Evolutionary conservation across 2,113 vertebrate species (phyloP).

Genomic region (Gobius niger): DNA sequence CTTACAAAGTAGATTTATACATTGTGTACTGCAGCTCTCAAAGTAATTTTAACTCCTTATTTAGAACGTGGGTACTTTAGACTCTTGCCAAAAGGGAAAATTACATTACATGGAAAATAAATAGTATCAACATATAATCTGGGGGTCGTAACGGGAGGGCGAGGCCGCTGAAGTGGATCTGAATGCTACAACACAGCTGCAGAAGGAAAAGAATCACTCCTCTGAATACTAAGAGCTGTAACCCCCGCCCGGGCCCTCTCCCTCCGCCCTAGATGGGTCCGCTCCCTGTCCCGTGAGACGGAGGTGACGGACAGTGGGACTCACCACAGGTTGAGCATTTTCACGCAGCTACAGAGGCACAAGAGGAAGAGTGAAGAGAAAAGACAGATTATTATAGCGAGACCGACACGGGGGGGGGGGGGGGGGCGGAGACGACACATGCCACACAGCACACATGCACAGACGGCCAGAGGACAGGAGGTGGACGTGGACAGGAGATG

Average conservation of each 20-base stretch:
- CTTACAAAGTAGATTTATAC: no score
- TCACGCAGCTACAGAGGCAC: constrained; percentile 98
- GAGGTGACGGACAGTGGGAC: constrained; percentile 94
- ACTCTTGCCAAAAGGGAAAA: no score
- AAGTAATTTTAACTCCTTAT: no score
- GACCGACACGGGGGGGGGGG: constrained; percentile 75
- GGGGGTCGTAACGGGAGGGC: no score
- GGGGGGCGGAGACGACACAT: constrained; percentile 71
- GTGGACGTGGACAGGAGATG: constrained; percentile 32
- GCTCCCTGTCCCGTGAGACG: constrained; percentile 84
- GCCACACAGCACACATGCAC: constrained; percentile 51
- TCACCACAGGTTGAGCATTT: constrained; percentile 99
- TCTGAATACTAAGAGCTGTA: neutral
- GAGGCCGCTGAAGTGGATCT: no score
- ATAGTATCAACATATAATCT: no score
- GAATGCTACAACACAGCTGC: no score
- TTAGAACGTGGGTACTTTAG: no score
- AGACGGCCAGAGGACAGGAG: constrained; percentile 34
- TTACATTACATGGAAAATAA: no score
- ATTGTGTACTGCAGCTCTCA: no score
- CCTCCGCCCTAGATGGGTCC: constrained; percentile 77
- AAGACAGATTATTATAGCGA: constrained; percentile 89
- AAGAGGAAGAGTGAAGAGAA: constrained; percentile 85
- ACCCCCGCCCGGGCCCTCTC: neutral
- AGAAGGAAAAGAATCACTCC: no score